Percentiles rank a stretch among this genome's conserved stretches.
Evolutionary conservation across 2,797 vertebrate species (phyloP).

Genomic region (Knipowitschia caucasica): DNA sequence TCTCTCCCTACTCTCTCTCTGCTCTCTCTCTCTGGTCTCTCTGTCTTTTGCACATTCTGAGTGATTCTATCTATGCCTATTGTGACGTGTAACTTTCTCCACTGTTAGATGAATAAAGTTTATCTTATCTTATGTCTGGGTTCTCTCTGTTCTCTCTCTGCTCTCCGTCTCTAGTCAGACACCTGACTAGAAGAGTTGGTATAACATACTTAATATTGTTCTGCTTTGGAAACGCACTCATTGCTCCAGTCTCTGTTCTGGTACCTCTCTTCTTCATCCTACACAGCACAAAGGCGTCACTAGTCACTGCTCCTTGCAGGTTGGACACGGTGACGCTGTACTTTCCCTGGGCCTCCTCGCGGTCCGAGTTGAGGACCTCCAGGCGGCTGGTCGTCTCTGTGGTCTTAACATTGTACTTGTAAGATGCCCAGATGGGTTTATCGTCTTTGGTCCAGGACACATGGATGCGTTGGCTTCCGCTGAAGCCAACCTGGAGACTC

Average conservation of each 20-base stretch:
- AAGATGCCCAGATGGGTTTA: constrained; percentile 73
- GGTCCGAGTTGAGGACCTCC: constrained; percentile 75
- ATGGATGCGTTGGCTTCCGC: constrained; percentile 81
- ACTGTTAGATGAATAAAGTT: no score
- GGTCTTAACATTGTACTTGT: constrained; percentile 81
- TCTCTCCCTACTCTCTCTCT: no score
- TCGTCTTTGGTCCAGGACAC: constrained; percentile 86
- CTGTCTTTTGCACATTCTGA: no score
- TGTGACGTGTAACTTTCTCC: no score
- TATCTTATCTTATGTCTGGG: no score
- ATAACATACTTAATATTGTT: no score
- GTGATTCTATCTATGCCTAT: no score
- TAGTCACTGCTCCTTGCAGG: constrained; percentile 44
- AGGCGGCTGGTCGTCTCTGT: constrained; percentile 73
- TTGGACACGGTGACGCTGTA: constrained; percentile 86
- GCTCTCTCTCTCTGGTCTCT: no score
- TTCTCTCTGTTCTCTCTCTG: no score
- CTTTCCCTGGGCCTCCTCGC: constrained; percentile 79
- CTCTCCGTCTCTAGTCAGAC: no score
- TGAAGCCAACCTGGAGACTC: constrained; percentile 78
- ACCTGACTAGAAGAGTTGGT: no score
- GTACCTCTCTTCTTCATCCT: constrained; percentile 39
- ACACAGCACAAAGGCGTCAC: constrained; percentile 37
- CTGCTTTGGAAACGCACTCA: no score
- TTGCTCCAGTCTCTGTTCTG: background rate